These are phyloP conservation scores for Temnopleurus reevesii DNA, from an alignment of 53 echinoderm and acorn worm species.

Conservation along the genomic window DNA sequence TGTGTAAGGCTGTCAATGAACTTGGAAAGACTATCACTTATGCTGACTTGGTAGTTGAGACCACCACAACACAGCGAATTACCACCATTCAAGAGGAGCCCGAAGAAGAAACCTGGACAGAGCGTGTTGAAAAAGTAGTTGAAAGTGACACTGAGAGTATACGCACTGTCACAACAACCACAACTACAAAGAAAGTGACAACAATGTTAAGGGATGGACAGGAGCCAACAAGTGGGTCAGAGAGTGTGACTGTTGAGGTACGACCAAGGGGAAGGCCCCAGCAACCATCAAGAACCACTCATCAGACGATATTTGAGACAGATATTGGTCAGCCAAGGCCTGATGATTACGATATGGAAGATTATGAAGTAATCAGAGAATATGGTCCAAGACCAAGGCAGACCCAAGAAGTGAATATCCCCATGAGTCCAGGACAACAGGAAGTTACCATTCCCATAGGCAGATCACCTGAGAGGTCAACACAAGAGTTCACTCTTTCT, in stretches of 20 bases:
- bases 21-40: conserved; percentile 93
- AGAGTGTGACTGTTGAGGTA: conserved; percentile 79
- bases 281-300: conserved; percentile 24
- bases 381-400: conserved; percentile 47
- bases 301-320: conserved; percentile 54
- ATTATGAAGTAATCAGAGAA: conserved; percentile 58
- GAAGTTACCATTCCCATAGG: conserved; percentile 55
- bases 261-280: conserved; percentile 60
- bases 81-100: conserved; percentile 83
- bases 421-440: conserved; percentile 49
- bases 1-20: conserved; percentile 99
- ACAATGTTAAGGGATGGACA: conserved; percentile 49
- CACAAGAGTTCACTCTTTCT: conserved; percentile 47
- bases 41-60: conserved; percentile 88
- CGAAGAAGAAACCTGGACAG: conserved; percentile 91
- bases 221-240: conserved; percentile 64
- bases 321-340: conserved; percentile 41
- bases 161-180: conserved; percentile 84
- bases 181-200: conserved; percentile 70
- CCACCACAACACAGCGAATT: conserved; percentile 31
- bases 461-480: conserved; percentile 36
- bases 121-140: conserved; percentile 71
- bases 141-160: conserved; percentile 83
- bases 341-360: conserved; percentile 42
- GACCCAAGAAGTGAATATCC: conserved; percentile 56